Conservation (phyloP, 1,140 invertebrate genomes). For the Myzus persicae region DNA sequence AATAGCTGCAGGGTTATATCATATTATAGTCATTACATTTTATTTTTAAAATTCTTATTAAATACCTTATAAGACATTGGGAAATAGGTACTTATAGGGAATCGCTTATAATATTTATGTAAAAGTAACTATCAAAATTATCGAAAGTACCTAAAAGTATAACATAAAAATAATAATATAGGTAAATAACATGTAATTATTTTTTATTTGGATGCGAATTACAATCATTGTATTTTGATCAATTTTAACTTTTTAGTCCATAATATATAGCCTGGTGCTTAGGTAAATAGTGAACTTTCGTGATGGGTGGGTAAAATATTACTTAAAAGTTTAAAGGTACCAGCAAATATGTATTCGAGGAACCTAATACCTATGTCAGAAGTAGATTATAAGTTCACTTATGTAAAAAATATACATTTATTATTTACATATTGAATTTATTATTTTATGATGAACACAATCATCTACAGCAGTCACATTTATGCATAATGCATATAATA, state of each 20-base stretch:
- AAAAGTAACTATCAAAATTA: neutral
- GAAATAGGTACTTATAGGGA: neutral
- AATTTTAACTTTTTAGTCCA: neutral
- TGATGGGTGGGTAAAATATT: neutral
- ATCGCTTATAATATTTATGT: neutral
- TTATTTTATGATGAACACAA: too few species aligned
- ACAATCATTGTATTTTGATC: neutral
- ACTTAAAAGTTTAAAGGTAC: too few species aligned
- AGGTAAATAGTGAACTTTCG: neutral
- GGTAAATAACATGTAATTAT: neutral
- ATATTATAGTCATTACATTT: neutral
- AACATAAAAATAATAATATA: too few species aligned
- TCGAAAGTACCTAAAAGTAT: too few species aligned
- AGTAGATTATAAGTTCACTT: neutral
- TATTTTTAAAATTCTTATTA: neutral
- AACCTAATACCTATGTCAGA: neutral
- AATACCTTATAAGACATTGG: neutral
- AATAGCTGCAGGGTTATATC: too few species aligned
- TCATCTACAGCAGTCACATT: too few species aligned
- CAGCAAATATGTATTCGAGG: neutral
- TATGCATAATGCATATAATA: too few species aligned
- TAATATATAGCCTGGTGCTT: neutral
- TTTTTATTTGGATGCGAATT: too few species aligned
- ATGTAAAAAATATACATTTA: too few species aligned
- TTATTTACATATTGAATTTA: too few species aligned